Conservation (phyloP, 2,888 invertebrate genomes). For the Ernsta delagoae region DNA sequence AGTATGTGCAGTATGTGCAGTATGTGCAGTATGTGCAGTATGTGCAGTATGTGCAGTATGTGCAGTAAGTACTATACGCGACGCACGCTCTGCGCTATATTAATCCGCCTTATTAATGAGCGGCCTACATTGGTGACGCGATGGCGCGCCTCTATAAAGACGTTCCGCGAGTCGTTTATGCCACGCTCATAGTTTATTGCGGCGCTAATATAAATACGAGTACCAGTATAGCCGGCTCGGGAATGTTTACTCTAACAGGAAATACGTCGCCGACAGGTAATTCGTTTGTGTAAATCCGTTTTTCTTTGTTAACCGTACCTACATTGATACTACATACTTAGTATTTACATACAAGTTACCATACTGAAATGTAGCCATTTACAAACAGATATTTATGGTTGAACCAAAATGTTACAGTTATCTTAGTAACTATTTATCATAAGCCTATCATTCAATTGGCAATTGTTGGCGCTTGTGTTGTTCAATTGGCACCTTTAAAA, state of each 20-base stretch:
- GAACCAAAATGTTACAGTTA: too few relatives aligned
- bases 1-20: too few relatives aligned
- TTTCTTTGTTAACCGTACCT: neutral
- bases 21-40: too few relatives aligned
- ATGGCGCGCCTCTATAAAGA: slow-evolving; percentile 18
- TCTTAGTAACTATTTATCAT: too few relatives aligned
- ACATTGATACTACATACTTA: too few relatives aligned
- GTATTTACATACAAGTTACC: too few relatives aligned
- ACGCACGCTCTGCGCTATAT: slow-evolving; percentile 12
- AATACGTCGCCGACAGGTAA: neutral
- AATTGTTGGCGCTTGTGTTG: too few relatives aligned
- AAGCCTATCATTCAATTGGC: too few relatives aligned
- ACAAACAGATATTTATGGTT: too few relatives aligned
- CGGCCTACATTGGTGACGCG: slow-evolving; percentile 6
- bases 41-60: too few relatives aligned
- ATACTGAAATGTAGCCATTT: too few relatives aligned
- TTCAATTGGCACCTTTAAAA: too few relatives aligned
- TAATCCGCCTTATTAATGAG: slow-evolving; percentile 18
- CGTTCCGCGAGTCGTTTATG: slow-evolving; percentile 9
- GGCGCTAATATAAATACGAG: slow-evolving; percentile 8
- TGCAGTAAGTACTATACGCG: neutral
- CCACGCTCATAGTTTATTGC: slow-evolving; percentile 24
- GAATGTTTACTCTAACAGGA: slow-evolving; percentile 6
- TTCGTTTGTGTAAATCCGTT: neutral
- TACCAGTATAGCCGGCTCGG: neutral